Base-by-base conservation (phyloP, 2,113 vertebrate genomes). In the Tyto alba region DNA sequence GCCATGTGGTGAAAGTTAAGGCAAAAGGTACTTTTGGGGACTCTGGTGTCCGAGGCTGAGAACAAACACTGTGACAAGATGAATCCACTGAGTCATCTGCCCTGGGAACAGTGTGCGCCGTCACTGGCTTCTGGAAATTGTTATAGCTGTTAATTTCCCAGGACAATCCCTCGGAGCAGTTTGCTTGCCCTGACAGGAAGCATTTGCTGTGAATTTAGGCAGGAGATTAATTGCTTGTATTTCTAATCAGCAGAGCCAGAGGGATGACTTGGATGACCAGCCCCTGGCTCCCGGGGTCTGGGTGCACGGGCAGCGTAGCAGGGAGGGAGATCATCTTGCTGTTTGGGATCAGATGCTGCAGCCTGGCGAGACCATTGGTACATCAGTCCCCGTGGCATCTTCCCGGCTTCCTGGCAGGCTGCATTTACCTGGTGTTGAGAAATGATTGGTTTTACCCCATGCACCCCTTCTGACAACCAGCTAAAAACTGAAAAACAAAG, bases 301-400 rank as follows among this genome's bases (percentile, higher is more conserved):
- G 21, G 30, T 17, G 6, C 59, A 18, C 0, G 9, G 52, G 32
- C 53, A 76, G 32, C 1, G 0, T 9, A 20, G 60, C 69, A 41
- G n/a, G 47, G 23, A 20, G 16, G 19, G 50, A 59, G 62, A 7
- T 13, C 4, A 2, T 13, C 43, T 55, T 15, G 0, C 6, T 1
- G 6, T 15, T 1, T 45, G 56, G 27, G 60, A n/a, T 25, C 13
- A 25, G 36, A 15, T 25, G 22, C 67, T 43, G 30, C 47, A 63
- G 26, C 30, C 13, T 7, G 17, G 57, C 0, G 0, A 66, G 56
- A 27, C 32, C 30, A 10, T 25, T 5, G 17, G 40, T 18, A 11
- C 13, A 0, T 5, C 0, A 1, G 17, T 45, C 16, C 53, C 66
- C 4, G 2, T 22, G 60, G 29, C 50, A 56, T 30, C 47, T 30